Conservation (phyloP, 2,888 invertebrate species). For the Tricholauxania praeusta region DNA sequence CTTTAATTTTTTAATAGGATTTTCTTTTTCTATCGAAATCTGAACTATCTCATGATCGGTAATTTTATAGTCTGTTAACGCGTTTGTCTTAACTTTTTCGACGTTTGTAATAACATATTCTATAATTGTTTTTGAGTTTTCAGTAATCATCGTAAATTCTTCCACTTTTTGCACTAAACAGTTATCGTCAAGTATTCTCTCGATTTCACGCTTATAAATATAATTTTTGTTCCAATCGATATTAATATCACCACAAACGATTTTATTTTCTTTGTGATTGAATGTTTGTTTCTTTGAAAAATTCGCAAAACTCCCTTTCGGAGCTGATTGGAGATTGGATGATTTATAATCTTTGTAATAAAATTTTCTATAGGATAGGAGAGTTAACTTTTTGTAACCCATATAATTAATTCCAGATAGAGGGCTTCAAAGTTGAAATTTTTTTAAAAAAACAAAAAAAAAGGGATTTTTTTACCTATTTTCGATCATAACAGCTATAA, state of each 20-base stretch:
- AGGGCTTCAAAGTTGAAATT: background rate
- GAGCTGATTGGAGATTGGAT: constrained; percentile 37
- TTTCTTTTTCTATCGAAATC: background rate
- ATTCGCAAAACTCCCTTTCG: constrained; percentile 31
- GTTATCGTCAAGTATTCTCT: constrained; percentile 26
- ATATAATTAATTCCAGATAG: background rate
- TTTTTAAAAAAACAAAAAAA: too few relatives aligned
- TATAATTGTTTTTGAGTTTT: constrained; percentile 23
- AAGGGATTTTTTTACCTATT: too few relatives aligned
- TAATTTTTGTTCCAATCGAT: constrained; percentile 15
- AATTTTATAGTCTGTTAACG: background rate
- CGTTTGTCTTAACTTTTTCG: background rate
- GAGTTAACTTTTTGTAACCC: too few relatives aligned
- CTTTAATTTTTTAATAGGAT: too few relatives aligned
- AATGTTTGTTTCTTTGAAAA: constrained; percentile 23
- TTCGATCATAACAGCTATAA: too few relatives aligned
- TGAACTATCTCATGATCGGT: background rate
- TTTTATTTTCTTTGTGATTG: background rate
- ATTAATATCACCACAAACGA: constrained; percentile 24
- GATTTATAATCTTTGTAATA: too few relatives aligned
- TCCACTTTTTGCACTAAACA: constrained; percentile 16
- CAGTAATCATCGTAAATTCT: constrained; percentile 19
- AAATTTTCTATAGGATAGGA: too few relatives aligned
- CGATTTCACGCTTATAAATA: constrained; percentile 27
- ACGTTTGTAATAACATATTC: constrained; percentile 29